Evolutionary conservation across 1,140 invertebrate species (phyloP).

Genomic region (Caenorhabditis remanei): DNA sequence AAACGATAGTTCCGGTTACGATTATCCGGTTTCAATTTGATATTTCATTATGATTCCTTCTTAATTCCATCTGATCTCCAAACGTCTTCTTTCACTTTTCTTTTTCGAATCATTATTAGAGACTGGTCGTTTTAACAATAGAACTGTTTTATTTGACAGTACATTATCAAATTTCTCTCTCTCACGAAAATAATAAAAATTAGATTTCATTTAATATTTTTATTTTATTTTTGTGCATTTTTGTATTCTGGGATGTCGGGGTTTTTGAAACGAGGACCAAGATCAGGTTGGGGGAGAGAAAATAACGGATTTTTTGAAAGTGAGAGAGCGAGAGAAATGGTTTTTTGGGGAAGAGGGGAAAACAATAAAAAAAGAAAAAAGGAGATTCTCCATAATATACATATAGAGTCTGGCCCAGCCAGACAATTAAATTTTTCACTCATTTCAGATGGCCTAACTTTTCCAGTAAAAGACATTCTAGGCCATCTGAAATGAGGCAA

Average conservation of each 20-base stretch:
- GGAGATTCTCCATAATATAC: constrained; percentile 34
- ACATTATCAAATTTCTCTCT: background rate
- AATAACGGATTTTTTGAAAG: too few species aligned
- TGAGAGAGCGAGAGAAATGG: background rate
- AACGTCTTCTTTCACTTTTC: background rate
- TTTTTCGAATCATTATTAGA: background rate
- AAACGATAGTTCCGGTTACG: constrained; percentile 1
- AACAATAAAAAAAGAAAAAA: background rate
- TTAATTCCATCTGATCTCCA: background rate
- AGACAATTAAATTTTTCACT: background rate
- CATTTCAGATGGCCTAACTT: background rate
- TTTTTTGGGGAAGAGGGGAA: background rate
- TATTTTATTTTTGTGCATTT: background rate
- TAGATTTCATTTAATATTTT: background rate
- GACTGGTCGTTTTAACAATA: background rate
- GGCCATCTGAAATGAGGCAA: background rate
- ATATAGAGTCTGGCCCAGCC: constrained; percentile 54
- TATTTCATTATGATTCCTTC: background rate
- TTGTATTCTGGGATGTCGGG: background rate
- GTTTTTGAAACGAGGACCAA: background rate
- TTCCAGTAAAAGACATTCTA: background rate
- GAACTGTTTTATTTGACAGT: background rate
- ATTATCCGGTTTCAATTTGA: constrained; percentile 10
- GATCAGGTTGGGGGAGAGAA: background rate
- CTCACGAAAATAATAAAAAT: background rate